A percentile compares a stretch with the other conserved stretches of the same genome.
Evolutionary conservation across 1,140 invertebrate genomes (phyloP).

Genomic region (Trachymyrmex septentrionalis): DNA sequence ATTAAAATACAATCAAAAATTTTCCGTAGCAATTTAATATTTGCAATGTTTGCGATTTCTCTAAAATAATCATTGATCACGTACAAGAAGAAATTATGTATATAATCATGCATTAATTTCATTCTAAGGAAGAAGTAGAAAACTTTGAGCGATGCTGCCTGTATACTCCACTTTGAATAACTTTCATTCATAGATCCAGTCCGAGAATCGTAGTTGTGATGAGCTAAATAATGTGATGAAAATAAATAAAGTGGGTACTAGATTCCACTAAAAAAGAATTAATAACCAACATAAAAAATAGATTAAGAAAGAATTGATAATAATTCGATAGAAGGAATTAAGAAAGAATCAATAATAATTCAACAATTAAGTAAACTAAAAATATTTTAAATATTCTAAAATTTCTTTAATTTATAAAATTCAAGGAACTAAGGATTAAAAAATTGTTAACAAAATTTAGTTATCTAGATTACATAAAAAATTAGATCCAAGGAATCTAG

Average conservation of each 20-base stretch:
- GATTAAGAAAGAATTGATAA: not conserved
- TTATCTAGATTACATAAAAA: constrained; percentile 5
- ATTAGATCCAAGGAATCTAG: constrained; percentile 10
- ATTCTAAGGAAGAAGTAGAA: constrained; percentile 17
- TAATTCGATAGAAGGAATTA: not conserved
- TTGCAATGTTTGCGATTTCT: not conserved
- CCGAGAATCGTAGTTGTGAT: constrained; percentile 37
- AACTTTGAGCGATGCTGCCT: constrained; percentile 33
- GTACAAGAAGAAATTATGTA: not conserved
- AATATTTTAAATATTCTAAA: not conserved
- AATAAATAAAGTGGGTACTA: constrained; percentile 30
- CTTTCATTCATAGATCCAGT: constrained; percentile 40
- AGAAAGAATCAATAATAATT: not conserved
- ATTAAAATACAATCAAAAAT: not conserved
- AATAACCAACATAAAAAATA: not conserved
- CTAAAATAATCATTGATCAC: not conserved
- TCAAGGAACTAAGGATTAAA: not conserved
- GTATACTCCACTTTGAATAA: constrained; percentile 3
- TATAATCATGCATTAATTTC: not conserved
- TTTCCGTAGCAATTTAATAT: not conserved
- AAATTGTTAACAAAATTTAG: not conserved
- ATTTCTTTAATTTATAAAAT: constrained; percentile 7
- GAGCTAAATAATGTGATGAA: too few relatives aligned
- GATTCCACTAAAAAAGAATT: constrained; percentile 28
- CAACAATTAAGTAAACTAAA: not conserved